phyloP scores from a whole-genome alignment of 2,797 vertebrate genomes.

The Acanthiza pusilla region DNA sequence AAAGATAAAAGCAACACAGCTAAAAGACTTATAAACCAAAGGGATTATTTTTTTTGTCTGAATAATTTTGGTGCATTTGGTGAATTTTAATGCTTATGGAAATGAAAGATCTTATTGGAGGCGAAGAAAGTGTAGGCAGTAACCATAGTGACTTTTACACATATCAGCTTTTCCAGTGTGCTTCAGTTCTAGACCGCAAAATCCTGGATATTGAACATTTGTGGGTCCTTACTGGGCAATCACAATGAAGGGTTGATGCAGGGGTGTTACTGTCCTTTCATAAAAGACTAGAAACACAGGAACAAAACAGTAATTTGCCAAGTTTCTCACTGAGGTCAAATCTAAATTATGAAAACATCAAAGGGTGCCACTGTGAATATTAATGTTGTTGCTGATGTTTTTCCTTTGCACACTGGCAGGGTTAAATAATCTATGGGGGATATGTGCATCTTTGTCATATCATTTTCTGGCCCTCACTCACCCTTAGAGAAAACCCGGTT shows the following conservation, averaged over 20 bases:
- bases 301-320: neutral
- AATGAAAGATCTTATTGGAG: constrained; percentile 62
- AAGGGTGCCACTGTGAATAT: neutral
- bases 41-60: neutral
- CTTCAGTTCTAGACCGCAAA: constrained; percentile 37
- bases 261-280: neutral
- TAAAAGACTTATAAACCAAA: constrained; percentile 16
- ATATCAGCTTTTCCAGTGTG: constrained; percentile 37
- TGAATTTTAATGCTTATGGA: constrained; percentile 68
- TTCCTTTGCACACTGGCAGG: neutral
- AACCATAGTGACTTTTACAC: constrained; percentile 72
- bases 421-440: neutral
- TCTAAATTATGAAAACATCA: neutral
- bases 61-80: constrained; percentile 67
- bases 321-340: neutral
- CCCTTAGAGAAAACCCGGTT: neutral
- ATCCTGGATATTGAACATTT: constrained; percentile 39
- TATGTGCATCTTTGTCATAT: neutral
- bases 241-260: neutral
- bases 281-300: neutral
- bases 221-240: neutral
- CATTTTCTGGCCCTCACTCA: neutral
- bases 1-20: constrained; percentile 22
- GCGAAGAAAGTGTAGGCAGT: constrained; percentile 65
- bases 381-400: neutral